Percentiles rank a stretch among this genome's conserved stretches.
Evolutionary conservation across 2,113 vertebrate species (phyloP).

Genomic region (Phrynosoma blainvillii): DNA sequence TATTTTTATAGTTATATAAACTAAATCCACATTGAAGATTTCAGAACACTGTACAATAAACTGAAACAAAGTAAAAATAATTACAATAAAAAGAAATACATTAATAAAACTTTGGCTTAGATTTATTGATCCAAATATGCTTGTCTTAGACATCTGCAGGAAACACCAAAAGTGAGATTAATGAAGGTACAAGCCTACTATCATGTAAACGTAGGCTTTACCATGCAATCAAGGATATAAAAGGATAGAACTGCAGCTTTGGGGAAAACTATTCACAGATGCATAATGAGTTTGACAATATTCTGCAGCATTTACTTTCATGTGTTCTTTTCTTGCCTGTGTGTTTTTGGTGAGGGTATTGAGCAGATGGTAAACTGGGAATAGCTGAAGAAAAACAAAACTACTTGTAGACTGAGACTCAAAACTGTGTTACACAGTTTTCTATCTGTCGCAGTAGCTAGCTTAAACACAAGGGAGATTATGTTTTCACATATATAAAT

Average conservation of each 20-base stretch:
- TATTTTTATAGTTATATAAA: not conserved
- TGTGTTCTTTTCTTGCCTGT: not conserved
- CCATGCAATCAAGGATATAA: not conserved
- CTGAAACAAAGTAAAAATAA: not conserved
- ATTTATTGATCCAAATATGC: too few relatives aligned
- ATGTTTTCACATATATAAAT: not conserved
- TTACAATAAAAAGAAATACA: too few relatives aligned
- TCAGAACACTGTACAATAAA: not conserved
- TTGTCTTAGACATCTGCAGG: too few relatives aligned
- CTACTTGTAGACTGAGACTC: not conserved
- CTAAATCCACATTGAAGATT: not conserved
- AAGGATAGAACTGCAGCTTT: not conserved
- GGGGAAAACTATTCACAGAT: not conserved
- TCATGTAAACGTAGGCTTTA: too few relatives aligned
- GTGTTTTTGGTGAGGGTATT: not conserved
- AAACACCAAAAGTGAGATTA: too few relatives aligned
- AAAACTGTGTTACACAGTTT: not conserved
- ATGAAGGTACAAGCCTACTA: too few relatives aligned
- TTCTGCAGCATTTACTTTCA: not conserved
- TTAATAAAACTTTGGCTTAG: too few relatives aligned
- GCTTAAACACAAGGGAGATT: not conserved
- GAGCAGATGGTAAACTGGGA: not conserved
- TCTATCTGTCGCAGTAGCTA: not conserved
- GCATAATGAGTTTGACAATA: not conserved
- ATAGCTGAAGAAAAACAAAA: not conserved